Base-by-base conservation (phyloP, 2,113 vertebrate species). In the Anseranas semipalmata region DNA sequence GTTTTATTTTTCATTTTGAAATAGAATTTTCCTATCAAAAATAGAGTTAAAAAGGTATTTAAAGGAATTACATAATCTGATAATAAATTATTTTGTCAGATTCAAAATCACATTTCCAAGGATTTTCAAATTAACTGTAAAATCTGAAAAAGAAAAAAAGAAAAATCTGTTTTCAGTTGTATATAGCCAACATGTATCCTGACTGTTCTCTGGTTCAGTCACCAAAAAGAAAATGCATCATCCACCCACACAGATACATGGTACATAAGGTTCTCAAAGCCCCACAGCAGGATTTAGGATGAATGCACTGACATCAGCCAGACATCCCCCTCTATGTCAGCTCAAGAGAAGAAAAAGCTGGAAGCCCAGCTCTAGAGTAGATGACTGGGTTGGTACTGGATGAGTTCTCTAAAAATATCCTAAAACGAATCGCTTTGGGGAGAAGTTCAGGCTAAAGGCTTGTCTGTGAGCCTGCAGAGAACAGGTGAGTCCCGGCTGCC, bases 191-290 rank as follows among this genome's bases (percentile, higher is more conserved):
- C 22, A 73, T 89, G 83, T 93, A 86, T 71, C 63, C 76, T 79
- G 71, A 60, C 63, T 71, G 9, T 73, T 96, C 94, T 70, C 63
- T 95, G 41, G 72, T 93, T 92, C 55, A 32, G 67, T 67, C 90
- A 70, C 78, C 53, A 71, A 76, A 90, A 83, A 30, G 22, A 86
- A 90, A 95, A 90, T 11, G 15, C 16, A 11, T 90, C 76, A 83
- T 65, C 56, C 75, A 66, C 50, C 67, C 83, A n/a, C 53, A 15
- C 8, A 9, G 21, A 24, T 60, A 32, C 21, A 24, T 35, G n/a
- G 1, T 20, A 15, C 4, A 0, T 9, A 66, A 79, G 88, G 62
- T 85, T 59, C 78, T 90, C 63, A 83, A 78, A 94, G 72, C 60
- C 37, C 56, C 46, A 37, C 66, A 6, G 18, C 60, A 89, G 78